Conservation (phyloP, 2,888 invertebrate genomes). For the Pachliopta kotzebuea region DNA sequence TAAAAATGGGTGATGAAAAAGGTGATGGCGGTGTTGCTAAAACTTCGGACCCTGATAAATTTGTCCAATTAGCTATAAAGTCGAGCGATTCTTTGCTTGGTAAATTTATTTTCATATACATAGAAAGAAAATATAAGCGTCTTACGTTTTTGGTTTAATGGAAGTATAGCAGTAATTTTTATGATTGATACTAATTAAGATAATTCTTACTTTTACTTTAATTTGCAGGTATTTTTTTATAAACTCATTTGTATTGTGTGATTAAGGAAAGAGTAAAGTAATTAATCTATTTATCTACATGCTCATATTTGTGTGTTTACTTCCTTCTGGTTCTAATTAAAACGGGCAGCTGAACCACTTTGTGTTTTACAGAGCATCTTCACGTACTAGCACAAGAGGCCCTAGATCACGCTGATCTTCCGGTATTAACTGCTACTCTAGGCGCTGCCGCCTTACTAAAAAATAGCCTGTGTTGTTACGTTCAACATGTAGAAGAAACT, state of each 20-base stretch:
- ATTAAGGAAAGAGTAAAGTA: too few species aligned
- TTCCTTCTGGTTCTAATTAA: constrained; percentile 6
- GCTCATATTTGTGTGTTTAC: too few species aligned
- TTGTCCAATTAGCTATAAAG: constrained; percentile 85
- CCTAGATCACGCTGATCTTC: constrained; percentile 90
- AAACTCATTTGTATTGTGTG: too few species aligned
- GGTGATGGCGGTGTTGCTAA: constrained; percentile 83
- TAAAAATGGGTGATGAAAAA: constrained; percentile 61
- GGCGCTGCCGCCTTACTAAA: constrained; percentile 89
- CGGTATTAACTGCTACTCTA: constrained; percentile 89
- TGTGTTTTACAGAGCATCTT: constrained; percentile 82
- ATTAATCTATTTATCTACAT: too few species aligned
- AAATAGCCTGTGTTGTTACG: constrained; percentile 89
- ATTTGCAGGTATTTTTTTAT: too few species aligned
- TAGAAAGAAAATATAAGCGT: background rate
- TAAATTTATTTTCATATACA: constrained; percentile 40
- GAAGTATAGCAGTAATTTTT: too few species aligned
- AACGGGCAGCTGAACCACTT: background rate
- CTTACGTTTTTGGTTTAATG: too few species aligned
- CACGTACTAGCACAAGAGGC: constrained; percentile 91
- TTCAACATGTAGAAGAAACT: constrained; percentile 80
- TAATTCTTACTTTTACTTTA: too few species aligned
- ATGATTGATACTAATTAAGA: too few species aligned
- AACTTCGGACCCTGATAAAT: constrained; percentile 88
- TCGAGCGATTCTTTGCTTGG: constrained; percentile 86